Conservation (phyloP, 2,797 vertebrate genomes). For the Xenops minutus region DNA sequence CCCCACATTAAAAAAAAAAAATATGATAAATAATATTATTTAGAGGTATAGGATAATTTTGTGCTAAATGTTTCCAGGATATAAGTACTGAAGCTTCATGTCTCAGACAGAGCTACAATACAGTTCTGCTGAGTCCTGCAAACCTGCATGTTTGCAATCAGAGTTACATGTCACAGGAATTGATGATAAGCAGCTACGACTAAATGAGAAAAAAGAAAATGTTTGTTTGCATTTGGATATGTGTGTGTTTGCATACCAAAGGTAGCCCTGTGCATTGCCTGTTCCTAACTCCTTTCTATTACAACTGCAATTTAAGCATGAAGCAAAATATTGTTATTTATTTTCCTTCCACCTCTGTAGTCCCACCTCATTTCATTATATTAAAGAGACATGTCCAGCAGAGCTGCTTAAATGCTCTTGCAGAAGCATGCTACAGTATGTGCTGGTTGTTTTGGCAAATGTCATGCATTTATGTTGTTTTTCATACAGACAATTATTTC, state of each 20-base stretch:
- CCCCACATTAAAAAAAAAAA: neutral
- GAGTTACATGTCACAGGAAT: neutral
- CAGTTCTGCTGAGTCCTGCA: neutral
- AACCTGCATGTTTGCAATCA: neutral
- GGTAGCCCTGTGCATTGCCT: neutral
- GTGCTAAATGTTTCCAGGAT: neutral
- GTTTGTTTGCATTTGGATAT: neutral
- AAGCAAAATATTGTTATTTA: neutral
- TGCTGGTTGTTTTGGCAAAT: constrained; percentile 20
- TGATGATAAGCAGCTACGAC: neutral
- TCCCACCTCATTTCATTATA: neutral
- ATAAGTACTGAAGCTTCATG: neutral
- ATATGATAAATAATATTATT: neutral
- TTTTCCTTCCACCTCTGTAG: neutral
- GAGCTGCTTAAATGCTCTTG: neutral
- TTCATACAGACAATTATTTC: neutral
- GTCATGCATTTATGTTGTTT: neutral
- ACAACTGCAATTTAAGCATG: neutral
- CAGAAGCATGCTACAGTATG: neutral
- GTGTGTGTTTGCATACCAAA: neutral
- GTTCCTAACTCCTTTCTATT: neutral
- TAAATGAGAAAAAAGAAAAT: neutral
- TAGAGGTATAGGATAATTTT: neutral
- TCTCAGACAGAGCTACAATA: neutral
- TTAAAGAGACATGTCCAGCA: neutral